Base-by-base conservation (phyloP, 2,888 invertebrate genomes). In the Abrostola tripartita region DNA sequence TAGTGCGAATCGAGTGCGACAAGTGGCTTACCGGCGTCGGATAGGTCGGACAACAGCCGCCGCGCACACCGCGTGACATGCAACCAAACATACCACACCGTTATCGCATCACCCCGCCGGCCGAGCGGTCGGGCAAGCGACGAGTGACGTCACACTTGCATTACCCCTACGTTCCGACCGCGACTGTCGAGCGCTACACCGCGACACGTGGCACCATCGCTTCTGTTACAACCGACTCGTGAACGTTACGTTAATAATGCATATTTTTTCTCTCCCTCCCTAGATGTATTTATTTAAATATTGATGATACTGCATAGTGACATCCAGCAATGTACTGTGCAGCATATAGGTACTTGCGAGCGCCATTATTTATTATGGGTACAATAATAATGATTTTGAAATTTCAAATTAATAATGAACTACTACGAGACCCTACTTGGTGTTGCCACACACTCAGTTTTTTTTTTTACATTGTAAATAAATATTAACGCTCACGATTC, bases 1-100 rank as follows among this genome's bases (percentile, higher is more conserved):
- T 81, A 84, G 86, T 81, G 84, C 81, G 79, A 77, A 80, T 81
- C 79, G 81, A 76, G 76, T 77, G 82, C 81, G 78, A 66, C 78
- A 75, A 80, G 70, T 83, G 74, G 89, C 92, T 92, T 92, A 92
- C 92, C 92, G 88, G 84, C 85, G 83, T 71, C 81, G 83, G 74
- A 71, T 68, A 42, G 76, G 14, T 62, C 71, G 76, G 71, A 65
- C 76, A 24, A 24, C 24, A 83, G 74, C 84, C 84, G 68, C 84
- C 62, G 82, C 80, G 75, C 83, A 81, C 83, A 79, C 82, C 81
- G 72, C 85, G 85, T 70, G 78, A 92, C 92, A 92, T 92, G 91
- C 92, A 92, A 92, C 88, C 90, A 91, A 89, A 90, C 90, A 91
- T 74, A 87, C 85, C 87, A 82, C 85, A 72, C 75, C 84, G 85